phyloP scores from a whole-genome alignment of 2,797 vertebrate species.

The Enteromius thamalakanensis region DNA sequence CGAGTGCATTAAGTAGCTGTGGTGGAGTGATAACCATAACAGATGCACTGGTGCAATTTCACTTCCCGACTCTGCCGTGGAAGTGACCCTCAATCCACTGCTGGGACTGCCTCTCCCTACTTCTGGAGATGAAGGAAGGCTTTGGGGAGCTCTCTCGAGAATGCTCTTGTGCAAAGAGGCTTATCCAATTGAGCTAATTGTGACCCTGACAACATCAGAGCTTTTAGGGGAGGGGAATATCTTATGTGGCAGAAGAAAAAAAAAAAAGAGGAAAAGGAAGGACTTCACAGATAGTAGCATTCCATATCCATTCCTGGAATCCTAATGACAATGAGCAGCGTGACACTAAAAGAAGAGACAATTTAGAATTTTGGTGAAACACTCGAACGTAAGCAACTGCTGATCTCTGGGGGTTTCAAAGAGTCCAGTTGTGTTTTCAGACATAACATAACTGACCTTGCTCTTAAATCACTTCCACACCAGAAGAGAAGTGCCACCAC shows the following conservation, averaged over 20 bases:
- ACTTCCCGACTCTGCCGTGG: slow-evolving; percentile 14
- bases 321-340: not conserved
- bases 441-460: not conserved
- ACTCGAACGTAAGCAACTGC: not conserved
- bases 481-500: not conserved
- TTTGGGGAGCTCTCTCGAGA: slow-evolving; percentile 30
- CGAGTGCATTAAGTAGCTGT: slow-evolving; percentile 32
- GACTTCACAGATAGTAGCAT: not conserved
- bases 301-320: not conserved
- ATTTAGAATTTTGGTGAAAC: not conserved
- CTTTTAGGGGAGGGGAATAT: slow-evolving; percentile 25
- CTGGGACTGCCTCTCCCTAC: not conserved
- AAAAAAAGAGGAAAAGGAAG: not conserved
- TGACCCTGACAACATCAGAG: slow-evolving; percentile 48
- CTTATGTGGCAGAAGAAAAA: slow-evolving; percentile 10
- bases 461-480: not conserved
- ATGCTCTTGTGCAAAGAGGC: slow-evolving; percentile 52
- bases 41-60: slow-evolving; percentile 7
- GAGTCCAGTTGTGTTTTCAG: not conserved
- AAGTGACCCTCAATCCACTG: not conserved
- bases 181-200: slow-evolving; percentile 60
- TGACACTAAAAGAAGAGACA: not conserved
- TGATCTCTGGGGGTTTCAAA: not conserved
- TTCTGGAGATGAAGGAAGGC: slow-evolving; percentile 1
- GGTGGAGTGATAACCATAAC: not conserved